Base-by-base conservation (phyloP, 1,140 invertebrate genomes). In the Dolichoris vasculosae region DNA sequence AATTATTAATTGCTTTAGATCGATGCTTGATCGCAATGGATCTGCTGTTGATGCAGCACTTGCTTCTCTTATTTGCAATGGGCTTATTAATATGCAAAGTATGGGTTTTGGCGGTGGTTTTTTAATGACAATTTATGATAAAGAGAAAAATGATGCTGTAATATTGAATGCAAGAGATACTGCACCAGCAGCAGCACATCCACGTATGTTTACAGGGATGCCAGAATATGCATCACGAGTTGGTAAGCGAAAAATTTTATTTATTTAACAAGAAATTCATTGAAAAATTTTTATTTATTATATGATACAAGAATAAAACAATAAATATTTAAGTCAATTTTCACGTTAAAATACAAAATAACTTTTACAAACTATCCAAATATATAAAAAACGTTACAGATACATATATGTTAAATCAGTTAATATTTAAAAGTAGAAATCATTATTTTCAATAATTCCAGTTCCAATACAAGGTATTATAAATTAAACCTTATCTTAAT, bases 91-190 rank as follows among this genome's bases (percentile, higher is more conserved):
- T 89, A 94, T 96, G 87, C 97, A 98, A 88, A 97, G 96, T 89
- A 96, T 97, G 94, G 98, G 98, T 0, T 90, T 98, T 0, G 98
- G 98, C 7, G 98, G 98, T 73, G 98, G 97, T 0, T 96, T 96
- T 90, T 92, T 98, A 84, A 96, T 98, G 96, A 97, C 97, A 4
- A 94, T 97, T 75, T 98, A 97, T 90, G 92, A 95, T 76, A 93
- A 93, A 93, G 93, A 94, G 86, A 94, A 93, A 26, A 94, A 93
- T 26, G 94, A 94, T 89, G 94, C 94, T n/a, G 95, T 95, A 83
- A 95, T 95, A 13, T 90, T 98, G n/a, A 96, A 97, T 91, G 97
- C 97, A 0, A 94, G 97, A 48, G 97, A 99, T 93, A 94, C 94
- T 7, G 98, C 98, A 1, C 97, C 98, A 0, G 90, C 93, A 4